Evolutionary conservation across 2,888 invertebrate species (phyloP), one percentile per base, ranked within the genome.

Genomic region (Salticus scenicus): DNA sequence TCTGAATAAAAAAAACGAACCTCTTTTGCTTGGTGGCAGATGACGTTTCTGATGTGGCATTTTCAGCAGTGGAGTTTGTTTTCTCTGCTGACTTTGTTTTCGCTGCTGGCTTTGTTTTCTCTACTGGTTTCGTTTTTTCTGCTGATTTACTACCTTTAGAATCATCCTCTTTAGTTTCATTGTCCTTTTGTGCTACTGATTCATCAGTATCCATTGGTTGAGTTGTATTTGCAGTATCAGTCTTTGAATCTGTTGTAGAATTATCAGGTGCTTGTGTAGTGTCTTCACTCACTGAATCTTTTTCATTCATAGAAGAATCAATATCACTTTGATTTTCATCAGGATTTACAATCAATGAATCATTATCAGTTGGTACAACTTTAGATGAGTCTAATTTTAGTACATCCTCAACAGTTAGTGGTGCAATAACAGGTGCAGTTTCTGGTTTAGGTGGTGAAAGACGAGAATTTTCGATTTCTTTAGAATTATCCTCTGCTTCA

Each of bases 301-400:
- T 75, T 83, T 89, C 89, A 41, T 88, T 88, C 27, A 81, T 87
- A 42, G 85, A 88, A 71, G 75, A 90, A 89, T 91, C 91, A 12
- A 91, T 89, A 81, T 91, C 91, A 88, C 90, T 91, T 87, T 91
- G 90, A 0, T 90, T 90, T 81, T 91, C 91, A 85, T 91, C 91
- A 30, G 91, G 90, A 87, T 91, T 90, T n/a, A 91, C 91, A 80
- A 91, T 90, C 76, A 92, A 89, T 14, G 91, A 91, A 74, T 90
- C 90, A 88, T 90, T 90, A 63, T 91, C 91, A 47, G 57, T 82
- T 75, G 88, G 88, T 86, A 89, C 83, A 31, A 87, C 83, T 27
- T 64, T 78, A 41, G 84, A 37, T 24, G 87, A 82, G 82, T 89
- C 89, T 84, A 90, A 71, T 64, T 86, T 88, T 33, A 90, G 87